A percentile compares a stretch with the other conserved stretches of the same genome.
These are phyloP conservation scores for Ophioninae sp. DNA, from an alignment of 2,888 invertebrate species.

Conservation along the genomic window DNA sequence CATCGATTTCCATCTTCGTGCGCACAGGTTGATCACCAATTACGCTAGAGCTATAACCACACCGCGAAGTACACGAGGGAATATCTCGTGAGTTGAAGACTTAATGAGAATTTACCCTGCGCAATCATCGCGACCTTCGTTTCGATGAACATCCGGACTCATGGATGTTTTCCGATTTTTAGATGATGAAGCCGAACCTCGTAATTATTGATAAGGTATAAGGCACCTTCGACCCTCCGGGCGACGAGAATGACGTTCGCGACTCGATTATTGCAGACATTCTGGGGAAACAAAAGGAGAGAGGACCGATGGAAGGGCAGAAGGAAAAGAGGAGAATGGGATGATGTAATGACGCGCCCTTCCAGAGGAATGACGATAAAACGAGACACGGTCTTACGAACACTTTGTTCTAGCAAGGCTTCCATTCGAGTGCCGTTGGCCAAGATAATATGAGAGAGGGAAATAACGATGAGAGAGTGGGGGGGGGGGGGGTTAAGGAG, in stretches of 20 bases:
- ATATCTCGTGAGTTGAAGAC: neutral
- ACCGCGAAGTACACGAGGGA: neutral
- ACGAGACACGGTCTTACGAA: conserved; percentile 52
- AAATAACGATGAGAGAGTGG: conserved; percentile 6
- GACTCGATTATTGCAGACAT: conserved; percentile 16
- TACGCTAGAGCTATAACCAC: neutral
- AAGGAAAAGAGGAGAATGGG: neutral
- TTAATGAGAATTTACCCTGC: neutral
- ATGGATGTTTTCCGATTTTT: neutral
- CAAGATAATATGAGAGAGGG: neutral
- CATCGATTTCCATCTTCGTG: neutral
- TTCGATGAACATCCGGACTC: neutral
- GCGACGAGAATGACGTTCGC: neutral
- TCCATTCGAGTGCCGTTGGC: conserved; percentile 51
- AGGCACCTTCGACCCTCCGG: conserved; percentile 8
- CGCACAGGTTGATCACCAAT: neutral
- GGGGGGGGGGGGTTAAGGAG: conserved; percentile 18
- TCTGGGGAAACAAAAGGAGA: conserved; percentile 19
- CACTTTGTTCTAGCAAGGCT: conserved; percentile 54
- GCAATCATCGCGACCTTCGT: neutral
- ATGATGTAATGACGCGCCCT: conserved; percentile 41
- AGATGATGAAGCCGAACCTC: conserved; percentile 9
- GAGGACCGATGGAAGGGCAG: neutral
- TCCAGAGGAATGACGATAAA: conserved; percentile 51
- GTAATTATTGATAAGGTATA: conserved; percentile 45